phyloP scores from a whole-genome alignment of 35 echinoderm and acorn worm species.

The Anneissia japonica region DNA sequence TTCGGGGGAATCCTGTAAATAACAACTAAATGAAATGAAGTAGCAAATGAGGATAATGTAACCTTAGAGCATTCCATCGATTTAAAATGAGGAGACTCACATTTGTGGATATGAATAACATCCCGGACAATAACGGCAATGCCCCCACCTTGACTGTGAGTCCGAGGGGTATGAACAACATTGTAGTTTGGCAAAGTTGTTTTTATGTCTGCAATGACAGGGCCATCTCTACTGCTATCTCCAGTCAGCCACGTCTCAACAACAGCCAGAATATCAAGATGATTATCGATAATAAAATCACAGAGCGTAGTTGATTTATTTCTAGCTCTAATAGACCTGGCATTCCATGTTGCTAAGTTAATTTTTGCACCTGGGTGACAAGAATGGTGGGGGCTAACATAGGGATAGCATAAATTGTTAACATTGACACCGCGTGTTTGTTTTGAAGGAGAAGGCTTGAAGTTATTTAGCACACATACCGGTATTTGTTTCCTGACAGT shows the following conservation, averaged over 20 bases:
- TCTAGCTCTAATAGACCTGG: constrained; percentile 27
- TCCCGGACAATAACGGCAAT: background rate
- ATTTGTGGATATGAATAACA: background rate
- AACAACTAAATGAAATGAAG: background rate
- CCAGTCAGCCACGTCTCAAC: constrained; percentile 10
- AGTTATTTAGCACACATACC: too few species aligned
- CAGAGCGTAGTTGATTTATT: constrained; percentile 10
- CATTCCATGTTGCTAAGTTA: constrained; percentile 23
- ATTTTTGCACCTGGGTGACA: too few species aligned
- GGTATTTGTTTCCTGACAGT: too few species aligned
- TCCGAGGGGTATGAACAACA: background rate
- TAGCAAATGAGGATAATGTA: background rate
- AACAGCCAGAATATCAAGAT: constrained; percentile 23
- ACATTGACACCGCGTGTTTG: background rate
- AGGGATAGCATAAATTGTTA: background rate
- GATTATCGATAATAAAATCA: constrained; percentile 12
- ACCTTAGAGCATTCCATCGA: background rate
- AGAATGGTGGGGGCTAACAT: background rate
- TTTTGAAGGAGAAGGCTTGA: background rate
- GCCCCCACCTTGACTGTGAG: background rate
- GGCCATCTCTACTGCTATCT: too few species aligned
- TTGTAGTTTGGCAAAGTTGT: background rate
- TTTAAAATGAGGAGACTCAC: too few species aligned
- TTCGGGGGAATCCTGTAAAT: too few species aligned
- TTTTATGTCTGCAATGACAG: background rate